Base-by-base conservation (phyloP, 2,797 vertebrate genomes). In the Tauraco hartlaubi region DNA sequence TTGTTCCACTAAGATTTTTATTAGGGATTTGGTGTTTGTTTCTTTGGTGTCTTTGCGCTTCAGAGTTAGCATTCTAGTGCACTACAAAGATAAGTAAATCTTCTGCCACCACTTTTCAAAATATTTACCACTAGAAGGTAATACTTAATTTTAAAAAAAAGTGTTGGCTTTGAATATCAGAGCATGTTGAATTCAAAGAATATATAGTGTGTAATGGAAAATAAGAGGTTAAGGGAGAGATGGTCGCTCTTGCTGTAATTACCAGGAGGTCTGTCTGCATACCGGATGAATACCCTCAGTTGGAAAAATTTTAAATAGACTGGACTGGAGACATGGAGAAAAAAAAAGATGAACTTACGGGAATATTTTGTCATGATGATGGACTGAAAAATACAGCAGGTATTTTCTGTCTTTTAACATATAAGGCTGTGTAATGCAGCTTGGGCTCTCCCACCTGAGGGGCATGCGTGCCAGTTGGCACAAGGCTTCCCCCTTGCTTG, bases 401-500 rank as follows among this genome's bases (percentile, higher is more conserved):
- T 94, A 78, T 90, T 94, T 92, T 72, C 73, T 77, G 46, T 68
- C 82, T 76, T 87, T 82, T 56, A 67, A 54, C 2, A 1, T 63
- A 17, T 41, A 44, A 48, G 58, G 77, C 78, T 80, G 68, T 85
- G 58, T 46, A 54, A 39, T 86, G 63, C 73, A 76, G 80, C 61
- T 78, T 59, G 77, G 94, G 71, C 90, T 86, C 17, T 90, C 91
- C 88, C 80, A 94, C 85, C 92, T 82, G 83, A 90, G 91, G 52
- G 90, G 23, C 20, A 2, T 0, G 2, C 5, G 8, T 86, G 96
- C 91, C 96, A 95, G 61, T 82, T 97, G 96, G 95, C 93, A 74
- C 1, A 2, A 69, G 67, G 49, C 33, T 73, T 44, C 80, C 64
- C 88, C 68, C 46, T 78, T 66, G 85, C 85, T 88, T 82, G 80